Evolutionary conservation across 2,888 invertebrate genomes (phyloP).

Genomic region (Eupithecia centaureata): DNA sequence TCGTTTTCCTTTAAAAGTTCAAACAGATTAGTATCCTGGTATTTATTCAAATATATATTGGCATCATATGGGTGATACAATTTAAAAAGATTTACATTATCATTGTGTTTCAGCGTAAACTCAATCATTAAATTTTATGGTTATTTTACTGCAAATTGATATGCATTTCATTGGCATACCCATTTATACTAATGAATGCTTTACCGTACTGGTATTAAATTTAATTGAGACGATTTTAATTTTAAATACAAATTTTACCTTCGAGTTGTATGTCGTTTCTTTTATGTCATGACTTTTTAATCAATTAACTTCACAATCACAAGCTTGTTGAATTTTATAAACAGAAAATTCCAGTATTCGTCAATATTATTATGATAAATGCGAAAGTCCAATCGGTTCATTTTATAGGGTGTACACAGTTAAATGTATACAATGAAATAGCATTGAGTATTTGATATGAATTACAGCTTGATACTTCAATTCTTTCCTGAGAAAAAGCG

Average conservation of each 20-base stretch:
- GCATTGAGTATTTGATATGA: too few species aligned
- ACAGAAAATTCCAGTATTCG: too few species aligned
- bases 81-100: not conserved
- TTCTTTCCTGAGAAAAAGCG: too few species aligned
- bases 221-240: slow-evolving; percentile 13
- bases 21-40: not conserved
- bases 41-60: not conserved
- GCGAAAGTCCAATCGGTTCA: too few species aligned
- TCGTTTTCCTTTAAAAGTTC: too few species aligned
- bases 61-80: not conserved
- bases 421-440: too few species aligned
- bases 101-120: slow-evolving; percentile 7
- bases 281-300: not conserved
- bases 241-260: not conserved
- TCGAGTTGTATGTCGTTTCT: not conserved
- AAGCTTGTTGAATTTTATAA: not conserved
- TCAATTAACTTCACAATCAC: not conserved
- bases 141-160: slow-evolving; percentile 32
- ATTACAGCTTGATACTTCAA: too few species aligned
- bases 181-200: slow-evolving; percentile 20
- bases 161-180: slow-evolving; percentile 23
- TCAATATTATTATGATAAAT: too few species aligned
- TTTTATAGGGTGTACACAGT: too few species aligned
- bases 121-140: slow-evolving; percentile 29
- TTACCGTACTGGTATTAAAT: slow-evolving; percentile 17